A percentile compares a stretch with the other conserved stretches of the same genome.
Evolutionary conservation across 2,888 invertebrate genomes (phyloP).

Genomic region (Heliconius ismenius): DNA sequence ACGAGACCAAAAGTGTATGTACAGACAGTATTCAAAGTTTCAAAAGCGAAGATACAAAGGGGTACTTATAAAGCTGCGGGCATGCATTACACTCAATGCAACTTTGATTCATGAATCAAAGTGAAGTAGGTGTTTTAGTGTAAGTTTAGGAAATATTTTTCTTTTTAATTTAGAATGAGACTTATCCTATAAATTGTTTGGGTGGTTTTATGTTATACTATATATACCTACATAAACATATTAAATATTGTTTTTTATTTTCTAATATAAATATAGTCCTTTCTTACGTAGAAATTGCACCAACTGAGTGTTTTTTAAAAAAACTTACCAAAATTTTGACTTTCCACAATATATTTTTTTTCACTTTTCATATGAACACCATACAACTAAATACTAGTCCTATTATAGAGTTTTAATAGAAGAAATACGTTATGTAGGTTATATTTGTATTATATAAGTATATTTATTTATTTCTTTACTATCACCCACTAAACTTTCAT

Average conservation of each 20-base stretch:
- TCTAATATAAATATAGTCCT: not conserved
- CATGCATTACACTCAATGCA: conserved; percentile 32
- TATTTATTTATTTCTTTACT: conserved; percentile 15
- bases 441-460: not conserved
- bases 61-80: conserved; percentile 40
- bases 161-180: not conserved
- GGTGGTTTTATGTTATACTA: too few relatives aligned
- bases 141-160: not conserved
- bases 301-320: not conserved
- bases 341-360: not conserved
- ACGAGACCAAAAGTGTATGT: conserved; percentile 25
- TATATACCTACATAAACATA: too few relatives aligned
- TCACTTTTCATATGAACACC: not conserved
- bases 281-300: not conserved
- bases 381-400: not conserved
- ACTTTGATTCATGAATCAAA: conserved; percentile 17
- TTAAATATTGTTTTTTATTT: not conserved
- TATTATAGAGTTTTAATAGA: not conserved
- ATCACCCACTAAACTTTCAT: conserved; percentile 23
- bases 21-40: conserved; percentile 34
- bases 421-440: not conserved
- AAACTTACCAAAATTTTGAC: not conserved
- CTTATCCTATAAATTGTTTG: not conserved
- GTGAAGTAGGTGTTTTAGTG: not conserved
- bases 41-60: conserved; percentile 33